Base-by-base conservation (phyloP, 2,888 invertebrate species). In the Harmothoe impar region DNA sequence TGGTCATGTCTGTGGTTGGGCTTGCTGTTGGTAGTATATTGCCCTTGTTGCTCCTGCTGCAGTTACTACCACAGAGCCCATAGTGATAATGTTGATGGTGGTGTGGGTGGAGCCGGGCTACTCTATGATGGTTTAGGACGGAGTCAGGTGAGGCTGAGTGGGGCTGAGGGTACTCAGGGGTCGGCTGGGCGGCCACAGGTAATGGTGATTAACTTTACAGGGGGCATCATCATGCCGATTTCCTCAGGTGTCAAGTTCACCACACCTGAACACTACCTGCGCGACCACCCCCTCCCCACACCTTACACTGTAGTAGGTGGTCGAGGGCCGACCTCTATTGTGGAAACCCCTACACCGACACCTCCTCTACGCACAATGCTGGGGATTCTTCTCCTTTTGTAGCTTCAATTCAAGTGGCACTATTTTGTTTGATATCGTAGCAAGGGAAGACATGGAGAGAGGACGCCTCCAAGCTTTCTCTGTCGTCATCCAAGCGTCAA, bases 161-260 rank as follows among this genome's bases (percentile, higher is more conserved):
- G 33, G 0, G 81, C 35, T 81, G 81, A 81, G 81, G 81, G 43
- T 17, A 23, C 33, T 81, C 81, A 72, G 72, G n/a, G 72, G 72
- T 72, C 29, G 5, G n/a, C 72, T n/a, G 72, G 0, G 15, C 72
- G n/a, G 12, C n/a, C 72, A 15, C 1, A 72, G 72, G 81, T 81
- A 81, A 81, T 54, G 54, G 86, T 86, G 86, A 86, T 86, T 86
- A 86, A 56, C 86, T 86, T 86, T 56, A 56, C 86, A 25, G 86
- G 86, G 86, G 86, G 52, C 56, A 52, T 56, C 52, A 86, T 56
- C 86, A 86, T 54, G 86, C 31, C 56, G 86, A 86, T 86, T 86
- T 86, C 86, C n/a, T 86, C 86, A 86, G 56, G 86, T 86, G 86
- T 86, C 86, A 86, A 86, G 56, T 86, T 86, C 56, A 86, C 54